These are phyloP conservation scores for Phragmatobia fuliginosa DNA, from an alignment of 2,888 invertebrate genomes.

Conservation along the genomic window DNA sequence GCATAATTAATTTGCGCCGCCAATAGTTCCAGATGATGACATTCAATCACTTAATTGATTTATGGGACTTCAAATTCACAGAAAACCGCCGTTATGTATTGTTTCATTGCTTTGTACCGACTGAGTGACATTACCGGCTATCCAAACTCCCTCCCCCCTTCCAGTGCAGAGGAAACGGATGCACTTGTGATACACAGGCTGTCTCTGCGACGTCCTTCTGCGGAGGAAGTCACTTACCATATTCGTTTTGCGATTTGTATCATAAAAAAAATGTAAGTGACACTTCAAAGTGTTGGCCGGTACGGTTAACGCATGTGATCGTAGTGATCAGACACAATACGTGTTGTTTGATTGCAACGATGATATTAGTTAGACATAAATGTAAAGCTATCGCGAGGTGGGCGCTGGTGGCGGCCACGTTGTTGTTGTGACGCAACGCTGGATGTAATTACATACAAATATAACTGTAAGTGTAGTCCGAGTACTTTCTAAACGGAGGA, in stretches of 20 bases:
- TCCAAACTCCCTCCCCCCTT: neutral
- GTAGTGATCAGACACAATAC: neutral
- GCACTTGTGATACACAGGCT: too few relatives aligned
- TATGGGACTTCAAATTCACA: neutral
- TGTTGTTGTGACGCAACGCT: constrained; percentile 34
- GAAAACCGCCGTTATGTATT: neutral
- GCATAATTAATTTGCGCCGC: neutral
- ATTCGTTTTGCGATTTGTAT: too few relatives aligned
- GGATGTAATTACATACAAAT: constrained; percentile 38
- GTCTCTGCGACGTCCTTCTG: too few relatives aligned
- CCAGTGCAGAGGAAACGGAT: too few relatives aligned
- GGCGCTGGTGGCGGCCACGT: neutral
- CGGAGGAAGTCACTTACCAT: too few relatives aligned
- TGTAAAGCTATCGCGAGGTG: constrained; percentile 17
- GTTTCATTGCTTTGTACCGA: too few relatives aligned
- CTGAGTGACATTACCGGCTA: neutral
- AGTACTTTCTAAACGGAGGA: constrained; percentile 47
- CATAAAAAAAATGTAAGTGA: too few relatives aligned
- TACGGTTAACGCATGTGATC: neutral
- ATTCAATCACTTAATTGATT: neutral
- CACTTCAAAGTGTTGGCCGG: too few relatives aligned
- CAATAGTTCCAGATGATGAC: neutral
- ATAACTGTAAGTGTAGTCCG: constrained; percentile 27
- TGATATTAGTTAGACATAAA: constrained; percentile 1
- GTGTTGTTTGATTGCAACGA: neutral